phyloP scores from a whole-genome alignment of 2,113 vertebrate species.

The Alethe diademata region DNA sequence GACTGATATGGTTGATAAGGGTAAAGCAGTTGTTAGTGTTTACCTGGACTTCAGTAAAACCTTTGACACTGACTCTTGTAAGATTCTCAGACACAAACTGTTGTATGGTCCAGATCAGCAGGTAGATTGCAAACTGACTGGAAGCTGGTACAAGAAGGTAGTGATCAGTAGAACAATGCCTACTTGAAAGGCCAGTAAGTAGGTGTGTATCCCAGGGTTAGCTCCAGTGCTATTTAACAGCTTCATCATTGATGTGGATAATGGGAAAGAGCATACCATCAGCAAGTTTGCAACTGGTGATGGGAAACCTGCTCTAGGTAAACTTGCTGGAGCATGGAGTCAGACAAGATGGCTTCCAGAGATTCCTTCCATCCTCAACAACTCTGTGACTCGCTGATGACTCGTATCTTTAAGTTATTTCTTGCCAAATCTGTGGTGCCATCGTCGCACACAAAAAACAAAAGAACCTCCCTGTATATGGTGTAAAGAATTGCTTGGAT shows the following conservation, averaged over 20 bases:
- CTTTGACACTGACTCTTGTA: neutral
- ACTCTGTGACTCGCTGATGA: neutral
- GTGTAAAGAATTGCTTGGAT: rapidly evolving
- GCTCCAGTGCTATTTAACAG: neutral
- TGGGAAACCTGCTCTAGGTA: neutral
- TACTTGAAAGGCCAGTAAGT: neutral
- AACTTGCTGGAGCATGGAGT: neutral
- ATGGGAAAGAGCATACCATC: neutral
- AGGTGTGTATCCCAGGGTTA: too few relatives aligned
- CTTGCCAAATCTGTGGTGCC: neutral
- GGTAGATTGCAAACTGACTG: neutral
- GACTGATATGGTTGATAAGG: neutral
- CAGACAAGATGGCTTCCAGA: neutral
- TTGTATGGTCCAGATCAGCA: neutral
- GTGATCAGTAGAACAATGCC: neutral
- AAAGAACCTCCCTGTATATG: too few relatives aligned
- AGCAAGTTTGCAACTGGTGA: neutral
- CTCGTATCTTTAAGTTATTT: neutral
- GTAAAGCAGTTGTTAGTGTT: neutral
- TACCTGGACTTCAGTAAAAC: neutral
- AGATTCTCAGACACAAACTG: neutral
- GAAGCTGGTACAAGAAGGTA: neutral
- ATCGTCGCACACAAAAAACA: neutral
- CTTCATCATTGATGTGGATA: neutral
- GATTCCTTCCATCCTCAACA: neutral